Base-by-base conservation (phyloP, 2,888 invertebrate species). In the Chloroclysta siterata region DNA sequence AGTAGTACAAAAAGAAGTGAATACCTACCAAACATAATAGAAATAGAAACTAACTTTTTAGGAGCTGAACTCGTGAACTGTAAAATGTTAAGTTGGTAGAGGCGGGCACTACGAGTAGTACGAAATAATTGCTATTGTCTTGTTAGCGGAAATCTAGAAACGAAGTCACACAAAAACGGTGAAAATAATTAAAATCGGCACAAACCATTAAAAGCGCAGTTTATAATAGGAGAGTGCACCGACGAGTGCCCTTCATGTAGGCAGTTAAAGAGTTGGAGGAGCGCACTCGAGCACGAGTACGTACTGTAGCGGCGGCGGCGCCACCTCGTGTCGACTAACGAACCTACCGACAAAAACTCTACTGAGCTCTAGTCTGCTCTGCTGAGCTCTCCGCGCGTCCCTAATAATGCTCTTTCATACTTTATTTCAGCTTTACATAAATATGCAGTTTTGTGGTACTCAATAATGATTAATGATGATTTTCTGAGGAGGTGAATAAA, bases 241-340 rank as follows among this genome's bases (percentile, higher is more conserved):
- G 85, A 89, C 76, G 79, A 92, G 92, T 82, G 87, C 88, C 89
- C 92, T 92, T 88, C 91, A 90, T 92, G 90, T 91, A 92, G 92
- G 92, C 90, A 91, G 92, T 92, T 92, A 91, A 91, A 92, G 92
- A 91, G 92, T 91, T 90, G 90, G 88, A 90, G 88, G 85, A 87
- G 90, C 85, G 83, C 87, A 79, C 91, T 91, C 75, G 85, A 87
- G 87, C 83, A 86, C 85, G 86, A 91, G 91, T 88, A 82, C 78
- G 90, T 85, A 84, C 88, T 87, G 88, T 84, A 83, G 87, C 84
- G 82, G 85, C 89, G 89, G 87, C 84, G 82, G 85, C 89, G 89
- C 83, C 89, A 88, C 90, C 89, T 90, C 85, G 85, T 79, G 81
- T 79, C 80, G 81, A 81, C 89, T 90, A 90, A 90, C 91, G 90